phyloP scores from a whole-genome alignment of 2,797 vertebrate species.

The Premnoplex brunnescens region DNA sequence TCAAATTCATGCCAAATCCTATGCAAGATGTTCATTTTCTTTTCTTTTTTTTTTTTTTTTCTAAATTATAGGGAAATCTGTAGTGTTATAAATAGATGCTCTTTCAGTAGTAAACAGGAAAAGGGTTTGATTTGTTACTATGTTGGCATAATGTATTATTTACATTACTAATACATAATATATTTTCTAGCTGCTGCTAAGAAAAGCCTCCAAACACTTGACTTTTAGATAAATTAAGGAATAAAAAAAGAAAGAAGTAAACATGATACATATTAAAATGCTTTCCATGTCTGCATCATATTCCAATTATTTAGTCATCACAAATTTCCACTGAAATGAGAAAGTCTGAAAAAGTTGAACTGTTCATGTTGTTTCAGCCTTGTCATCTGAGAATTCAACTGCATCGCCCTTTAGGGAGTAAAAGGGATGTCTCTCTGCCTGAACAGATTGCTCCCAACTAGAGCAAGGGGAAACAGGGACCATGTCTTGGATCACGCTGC shows the following conservation, averaged over 20 bases:
- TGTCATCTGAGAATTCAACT: background rate
- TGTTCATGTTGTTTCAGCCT: background rate
- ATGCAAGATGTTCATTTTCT: background rate
- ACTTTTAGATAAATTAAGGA: background rate
- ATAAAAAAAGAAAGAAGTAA: background rate
- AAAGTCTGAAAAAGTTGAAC: background rate
- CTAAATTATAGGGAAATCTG: conserved; percentile 15
- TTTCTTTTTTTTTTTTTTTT: background rate
- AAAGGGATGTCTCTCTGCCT: background rate
- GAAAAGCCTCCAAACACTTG: background rate
- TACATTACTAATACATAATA: background rate
- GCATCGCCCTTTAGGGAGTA: background rate
- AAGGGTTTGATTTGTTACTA: conserved; percentile 20
- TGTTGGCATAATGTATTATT: conserved; percentile 21
- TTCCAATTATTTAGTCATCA: background rate
- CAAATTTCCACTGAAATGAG: background rate
- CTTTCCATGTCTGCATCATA: background rate
- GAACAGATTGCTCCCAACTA: background rate
- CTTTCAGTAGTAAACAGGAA: conserved; percentile 9
- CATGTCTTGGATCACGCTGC: background rate
- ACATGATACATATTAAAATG: background rate
- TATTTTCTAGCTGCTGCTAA: background rate
- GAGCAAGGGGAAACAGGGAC: background rate
- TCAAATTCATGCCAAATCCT: conserved; percentile 4
- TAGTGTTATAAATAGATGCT: conserved; percentile 1